Percentiles rank a stretch among this genome's conserved stretches.
These are phyloP conservation scores for Papilio machaon DNA, from an alignment of 1,140 invertebrate species.

Conservation along the genomic window DNA sequence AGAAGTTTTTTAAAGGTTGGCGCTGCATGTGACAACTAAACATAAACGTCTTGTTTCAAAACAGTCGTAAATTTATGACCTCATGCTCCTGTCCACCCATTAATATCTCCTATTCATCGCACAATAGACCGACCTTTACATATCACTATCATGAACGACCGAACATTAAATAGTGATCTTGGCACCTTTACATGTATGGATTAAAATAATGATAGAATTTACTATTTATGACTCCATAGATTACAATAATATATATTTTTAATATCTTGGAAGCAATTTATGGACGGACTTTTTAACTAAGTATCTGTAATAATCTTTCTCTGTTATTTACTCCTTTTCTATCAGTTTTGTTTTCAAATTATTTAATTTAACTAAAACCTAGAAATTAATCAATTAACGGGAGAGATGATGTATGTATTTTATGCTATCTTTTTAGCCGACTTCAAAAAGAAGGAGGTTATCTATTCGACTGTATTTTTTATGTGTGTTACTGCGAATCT, in stretches of 20 bases:
- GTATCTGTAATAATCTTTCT: not conserved
- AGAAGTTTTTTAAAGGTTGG: not conserved
- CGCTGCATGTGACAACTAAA: slow-evolving; percentile 16
- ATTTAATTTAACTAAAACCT: no score
- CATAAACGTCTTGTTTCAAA: slow-evolving; percentile 42
- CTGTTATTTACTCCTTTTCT: not conserved
- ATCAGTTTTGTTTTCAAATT: no score
- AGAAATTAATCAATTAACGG: no score
- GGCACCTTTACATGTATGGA: slow-evolving; percentile 29
- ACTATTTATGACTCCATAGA: not conserved
- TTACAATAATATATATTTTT: not conserved
- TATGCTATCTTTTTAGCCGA: no score
- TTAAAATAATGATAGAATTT: slow-evolving; percentile 12
- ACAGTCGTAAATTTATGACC: slow-evolving; percentile 49
- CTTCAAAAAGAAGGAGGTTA: no score
- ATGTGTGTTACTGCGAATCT: no score
- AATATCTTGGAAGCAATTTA: not conserved
- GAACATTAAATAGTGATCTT: slow-evolving; percentile 42
- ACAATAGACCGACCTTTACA: slow-evolving; percentile 49
- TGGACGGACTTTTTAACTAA: not conserved
- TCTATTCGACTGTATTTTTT: no score
- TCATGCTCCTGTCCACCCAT: slow-evolving; percentile 47
- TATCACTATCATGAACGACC: slow-evolving; percentile 39
- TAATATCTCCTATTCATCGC: slow-evolving; percentile 41
- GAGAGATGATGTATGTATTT: no score